These are phyloP conservation scores for Plumapathes pennacea DNA, from an alignment of 92 coral and sea anemone genomes.

Conservation along the genomic window DNA sequence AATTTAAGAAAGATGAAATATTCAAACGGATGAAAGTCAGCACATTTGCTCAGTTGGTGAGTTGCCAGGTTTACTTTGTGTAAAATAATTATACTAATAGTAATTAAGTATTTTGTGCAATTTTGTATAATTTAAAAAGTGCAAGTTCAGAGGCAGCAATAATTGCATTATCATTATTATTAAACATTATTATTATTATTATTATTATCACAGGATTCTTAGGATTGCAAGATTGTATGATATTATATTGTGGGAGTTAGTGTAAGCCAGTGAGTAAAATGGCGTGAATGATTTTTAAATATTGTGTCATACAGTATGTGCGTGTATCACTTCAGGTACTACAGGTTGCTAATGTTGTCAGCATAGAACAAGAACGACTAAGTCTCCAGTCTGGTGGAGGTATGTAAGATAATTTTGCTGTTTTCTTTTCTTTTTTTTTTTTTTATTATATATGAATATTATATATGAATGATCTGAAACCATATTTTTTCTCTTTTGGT, in stretches of 20 bases:
- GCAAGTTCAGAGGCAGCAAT: too few relatives aligned
- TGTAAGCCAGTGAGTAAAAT: too few relatives aligned
- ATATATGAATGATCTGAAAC: too few relatives aligned
- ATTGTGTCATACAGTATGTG: too few relatives aligned
- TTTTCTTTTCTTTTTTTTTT: neutral
- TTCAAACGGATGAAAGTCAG: conserved; percentile 91
- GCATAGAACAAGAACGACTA: conserved; percentile 84
- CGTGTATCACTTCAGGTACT: conserved; percentile 80
- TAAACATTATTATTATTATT: too few relatives aligned
- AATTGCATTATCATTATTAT: too few relatives aligned
- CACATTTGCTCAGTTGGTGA: conserved; percentile 94
- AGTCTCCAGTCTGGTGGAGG: conserved; percentile 70
- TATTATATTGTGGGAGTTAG: too few relatives aligned
- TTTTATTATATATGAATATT: neutral
- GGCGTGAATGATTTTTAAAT: too few relatives aligned
- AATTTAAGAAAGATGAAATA: conserved; percentile 93
- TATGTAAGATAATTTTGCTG: neutral
- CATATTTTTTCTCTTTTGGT: too few relatives aligned
- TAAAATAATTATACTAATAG: neutral
- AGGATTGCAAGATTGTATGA: too few relatives aligned
- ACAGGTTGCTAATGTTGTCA: conserved; percentile 91
- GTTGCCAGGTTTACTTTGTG: neutral
- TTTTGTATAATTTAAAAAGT: too few relatives aligned
- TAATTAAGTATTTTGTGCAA: neutral
- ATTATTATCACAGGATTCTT: too few relatives aligned